Evolutionary conservation across 2,113 vertebrate genomes (phyloP).

Genomic region (Meriones unguiculatus): DNA sequence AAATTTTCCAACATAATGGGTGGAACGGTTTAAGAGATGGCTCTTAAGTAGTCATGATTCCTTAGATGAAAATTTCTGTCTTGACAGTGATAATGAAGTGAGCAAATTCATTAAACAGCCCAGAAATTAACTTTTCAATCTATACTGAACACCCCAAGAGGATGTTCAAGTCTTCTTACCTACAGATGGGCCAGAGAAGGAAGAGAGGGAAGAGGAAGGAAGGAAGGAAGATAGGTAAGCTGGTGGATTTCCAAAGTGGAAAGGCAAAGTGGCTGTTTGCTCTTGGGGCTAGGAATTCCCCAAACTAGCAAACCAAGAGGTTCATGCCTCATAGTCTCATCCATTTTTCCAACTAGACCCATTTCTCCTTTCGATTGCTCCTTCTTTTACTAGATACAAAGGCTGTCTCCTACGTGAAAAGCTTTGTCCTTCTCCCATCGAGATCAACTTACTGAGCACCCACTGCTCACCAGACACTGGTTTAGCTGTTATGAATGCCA

Average conservation of each 20-base stretch:
- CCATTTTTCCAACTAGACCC: background rate
- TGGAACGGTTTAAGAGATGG: background rate
- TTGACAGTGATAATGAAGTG: background rate
- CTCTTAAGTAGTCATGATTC: background rate
- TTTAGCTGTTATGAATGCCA: background rate
- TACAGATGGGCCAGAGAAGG: background rate
- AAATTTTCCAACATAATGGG: background rate
- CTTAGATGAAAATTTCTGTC: conserved; percentile 7
- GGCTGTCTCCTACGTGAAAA: background rate
- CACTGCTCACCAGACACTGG: background rate
- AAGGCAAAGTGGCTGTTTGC: background rate
- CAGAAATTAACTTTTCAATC: background rate
- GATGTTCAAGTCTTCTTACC: background rate
- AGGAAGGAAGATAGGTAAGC: background rate
- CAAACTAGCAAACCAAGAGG: background rate
- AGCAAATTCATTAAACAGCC: background rate
- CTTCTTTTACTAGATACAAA: background rate
- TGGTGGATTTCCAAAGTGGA: background rate
- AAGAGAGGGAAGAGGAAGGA: background rate
- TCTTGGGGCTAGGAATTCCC: background rate
- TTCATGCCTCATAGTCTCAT: background rate
- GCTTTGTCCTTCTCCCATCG: background rate
- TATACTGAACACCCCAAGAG: background rate
- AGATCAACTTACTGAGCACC: background rate
- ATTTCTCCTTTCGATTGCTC: background rate